These are phyloP conservation scores for Polydrusus tereticollis DNA, from an alignment of 2,888 invertebrate genomes.

Conservation along the genomic window DNA sequence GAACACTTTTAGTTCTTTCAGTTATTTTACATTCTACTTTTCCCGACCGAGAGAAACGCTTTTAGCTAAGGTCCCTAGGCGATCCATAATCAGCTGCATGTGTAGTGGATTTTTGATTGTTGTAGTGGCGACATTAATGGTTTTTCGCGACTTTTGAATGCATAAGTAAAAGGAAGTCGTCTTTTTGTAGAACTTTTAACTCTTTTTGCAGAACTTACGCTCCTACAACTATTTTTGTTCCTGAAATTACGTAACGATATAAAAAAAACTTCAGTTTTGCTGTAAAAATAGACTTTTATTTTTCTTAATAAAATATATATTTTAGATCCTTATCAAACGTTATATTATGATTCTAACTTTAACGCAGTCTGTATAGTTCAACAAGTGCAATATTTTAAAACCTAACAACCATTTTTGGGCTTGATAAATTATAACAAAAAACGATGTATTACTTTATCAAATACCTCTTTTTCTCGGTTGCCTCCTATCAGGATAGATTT, in stretches of 20 bases:
- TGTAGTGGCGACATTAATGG: constrained; percentile 23
- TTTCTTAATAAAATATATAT: constrained; percentile 17
- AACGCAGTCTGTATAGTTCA: constrained; percentile 3
- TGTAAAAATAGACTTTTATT: constrained; percentile 19
- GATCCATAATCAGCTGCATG: constrained; percentile 29
- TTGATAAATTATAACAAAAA: neutral
- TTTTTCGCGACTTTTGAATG: constrained; percentile 21
- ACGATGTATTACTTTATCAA: no score
- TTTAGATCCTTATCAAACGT: constrained; percentile 1
- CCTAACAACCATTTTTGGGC: constrained; percentile 4
- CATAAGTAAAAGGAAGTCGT: neutral
- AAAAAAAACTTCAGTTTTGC: neutral
- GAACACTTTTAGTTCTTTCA: no score
- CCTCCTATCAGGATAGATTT: no score
- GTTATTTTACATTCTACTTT: no score
- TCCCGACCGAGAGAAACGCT: neutral
- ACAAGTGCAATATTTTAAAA: constrained; percentile 7
- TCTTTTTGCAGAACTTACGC: no score
- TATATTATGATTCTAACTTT: constrained; percentile 4
- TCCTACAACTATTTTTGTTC: no score
- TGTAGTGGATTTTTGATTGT: constrained; percentile 29
- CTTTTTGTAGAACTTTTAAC: no score
- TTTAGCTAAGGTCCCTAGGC: neutral
- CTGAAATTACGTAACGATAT: neutral
- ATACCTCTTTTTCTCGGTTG: no score